A percentile compares a stretch with the other conserved stretches of the same genome.
phyloP scores from a whole-genome alignment of 2,888 invertebrate genomes.

The Oeneis ivallda region DNA sequence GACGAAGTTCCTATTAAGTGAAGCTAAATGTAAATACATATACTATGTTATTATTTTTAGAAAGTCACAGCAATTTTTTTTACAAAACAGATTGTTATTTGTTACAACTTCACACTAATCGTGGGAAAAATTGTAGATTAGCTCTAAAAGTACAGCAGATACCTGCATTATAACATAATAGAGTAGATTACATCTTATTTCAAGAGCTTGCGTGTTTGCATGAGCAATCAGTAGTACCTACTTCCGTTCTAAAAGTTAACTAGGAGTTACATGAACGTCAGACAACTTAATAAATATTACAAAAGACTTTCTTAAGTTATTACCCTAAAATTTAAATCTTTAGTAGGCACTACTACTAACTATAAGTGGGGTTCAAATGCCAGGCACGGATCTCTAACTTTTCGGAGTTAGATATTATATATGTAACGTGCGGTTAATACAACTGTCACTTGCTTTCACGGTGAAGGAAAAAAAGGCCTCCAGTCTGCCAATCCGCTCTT shows the following conservation, averaged over 20 bases:
- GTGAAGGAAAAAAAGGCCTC: too few relatives aligned
- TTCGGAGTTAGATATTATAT: too few relatives aligned
- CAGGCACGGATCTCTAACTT: too few relatives aligned
- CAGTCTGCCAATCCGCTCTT: too few relatives aligned
- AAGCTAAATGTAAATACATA: slow-evolving; percentile 1
- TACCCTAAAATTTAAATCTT: too few relatives aligned
- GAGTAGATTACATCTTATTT: slow-evolving; percentile 26
- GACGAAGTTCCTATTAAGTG: neutral
- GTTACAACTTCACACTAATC: neutral
- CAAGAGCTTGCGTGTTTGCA: slow-evolving; percentile 24
- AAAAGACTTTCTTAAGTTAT: too few relatives aligned
- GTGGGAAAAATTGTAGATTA: slow-evolving; percentile 24
- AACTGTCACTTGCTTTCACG: too few relatives aligned
- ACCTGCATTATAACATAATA: slow-evolving; percentile 27
- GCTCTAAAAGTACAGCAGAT: slow-evolving; percentile 13
- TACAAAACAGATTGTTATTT: slow-evolving; percentile 5
- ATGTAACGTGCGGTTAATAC: too few relatives aligned
- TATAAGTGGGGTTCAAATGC: too few relatives aligned
- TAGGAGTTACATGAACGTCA: neutral
- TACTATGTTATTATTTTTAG: slow-evolving; percentile 17
- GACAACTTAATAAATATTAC: neutral
- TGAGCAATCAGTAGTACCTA: slow-evolving; percentile 14
- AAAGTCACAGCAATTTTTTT: slow-evolving; percentile 17
- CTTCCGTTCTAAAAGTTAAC: slow-evolving; percentile 17
- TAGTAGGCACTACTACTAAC: too few relatives aligned